Percentiles rank a stretch among this genome's conserved stretches.
These are phyloP conservation scores for Cichladusa arquata DNA, from an alignment of 2,113 vertebrate genomes.

Conservation along the genomic window DNA sequence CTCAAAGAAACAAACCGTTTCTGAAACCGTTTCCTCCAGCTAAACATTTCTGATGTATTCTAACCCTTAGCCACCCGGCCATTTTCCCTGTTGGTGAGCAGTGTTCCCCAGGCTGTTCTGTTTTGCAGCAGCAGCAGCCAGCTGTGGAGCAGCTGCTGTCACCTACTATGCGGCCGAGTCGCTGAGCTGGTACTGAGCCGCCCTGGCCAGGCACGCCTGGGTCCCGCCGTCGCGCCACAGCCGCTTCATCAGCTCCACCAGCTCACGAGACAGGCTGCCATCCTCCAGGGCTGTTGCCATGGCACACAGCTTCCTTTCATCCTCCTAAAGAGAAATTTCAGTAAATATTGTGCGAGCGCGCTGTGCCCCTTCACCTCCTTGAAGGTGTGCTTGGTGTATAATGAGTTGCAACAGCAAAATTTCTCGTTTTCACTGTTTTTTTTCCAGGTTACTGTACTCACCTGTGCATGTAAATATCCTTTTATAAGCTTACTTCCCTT, in stretches of 20 bases:
- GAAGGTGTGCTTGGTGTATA: neutral
- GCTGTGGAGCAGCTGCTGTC: neutral
- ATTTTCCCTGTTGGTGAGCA: neutral
- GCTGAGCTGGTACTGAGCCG: slow-evolving; percentile 71
- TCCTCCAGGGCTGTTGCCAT: slow-evolving; percentile 61
- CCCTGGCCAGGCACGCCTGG: slow-evolving; percentile 70
- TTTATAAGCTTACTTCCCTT: neutral
- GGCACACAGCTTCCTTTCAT: slow-evolving; percentile 61
- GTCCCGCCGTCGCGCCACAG: slow-evolving; percentile 68
- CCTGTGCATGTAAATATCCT: neutral
- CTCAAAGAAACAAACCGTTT: neutral
- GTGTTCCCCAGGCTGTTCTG: neutral
- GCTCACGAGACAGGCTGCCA: slow-evolving; percentile 40
- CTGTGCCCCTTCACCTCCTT: neutral
- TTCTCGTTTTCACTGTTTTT: neutral
- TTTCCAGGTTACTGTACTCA: neutral
- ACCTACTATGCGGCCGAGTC: slow-evolving; percentile 80
- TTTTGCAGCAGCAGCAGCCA: neutral
- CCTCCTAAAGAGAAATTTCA: slow-evolving; percentile 61
- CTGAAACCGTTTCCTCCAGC: neutral
- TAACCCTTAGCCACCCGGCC: neutral
- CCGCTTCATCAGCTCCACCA: slow-evolving; percentile 56
- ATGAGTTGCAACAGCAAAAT: neutral
- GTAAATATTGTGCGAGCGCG: neutral
- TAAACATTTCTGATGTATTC: neutral